Evolutionary conservation across 2,797 vertebrate species (phyloP).

Genomic region (Numenius phaeopus): DNA sequence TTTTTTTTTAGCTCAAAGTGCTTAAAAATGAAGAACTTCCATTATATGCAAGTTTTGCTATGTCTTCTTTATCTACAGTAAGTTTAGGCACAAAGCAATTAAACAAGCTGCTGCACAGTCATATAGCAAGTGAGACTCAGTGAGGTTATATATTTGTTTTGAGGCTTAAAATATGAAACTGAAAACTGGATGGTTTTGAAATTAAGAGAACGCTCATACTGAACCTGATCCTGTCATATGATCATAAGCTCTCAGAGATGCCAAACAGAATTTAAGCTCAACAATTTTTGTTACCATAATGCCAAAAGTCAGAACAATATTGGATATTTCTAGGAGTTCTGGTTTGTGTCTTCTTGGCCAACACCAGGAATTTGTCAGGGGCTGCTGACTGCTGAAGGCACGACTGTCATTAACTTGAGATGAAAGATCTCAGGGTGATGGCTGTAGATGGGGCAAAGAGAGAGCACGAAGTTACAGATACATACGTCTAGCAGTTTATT

Average conservation of each 20-base stretch:
- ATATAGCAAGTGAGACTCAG: background rate
- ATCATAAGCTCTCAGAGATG: background rate
- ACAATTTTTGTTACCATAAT: background rate
- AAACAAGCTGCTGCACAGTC: background rate
- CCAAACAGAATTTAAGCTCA: background rate
- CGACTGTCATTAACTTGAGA: background rate
- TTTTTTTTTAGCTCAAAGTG: background rate
- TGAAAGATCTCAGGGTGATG: background rate
- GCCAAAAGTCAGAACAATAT: background rate
- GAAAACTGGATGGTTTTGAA: background rate
- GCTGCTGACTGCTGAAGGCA: background rate
- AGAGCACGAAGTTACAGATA: background rate
- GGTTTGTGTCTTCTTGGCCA: background rate
- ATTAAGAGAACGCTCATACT: background rate
- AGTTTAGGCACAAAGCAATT: background rate
- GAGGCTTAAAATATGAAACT: background rate
- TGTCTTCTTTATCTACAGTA: background rate
- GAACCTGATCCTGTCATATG: background rate
- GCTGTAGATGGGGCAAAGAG: background rate
- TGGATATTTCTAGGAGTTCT: conserved; percentile 4
- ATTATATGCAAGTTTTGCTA: background rate
- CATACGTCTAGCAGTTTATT: background rate
- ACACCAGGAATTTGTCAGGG: background rate
- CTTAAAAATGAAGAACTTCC: background rate
- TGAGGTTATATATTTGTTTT: background rate